Percentiles rank a stretch among this genome's conserved stretches.
These are phyloP conservation scores for Dicranocentrus wangi DNA, from an alignment of 2,888 invertebrate genomes.

Conservation along the genomic window DNA sequence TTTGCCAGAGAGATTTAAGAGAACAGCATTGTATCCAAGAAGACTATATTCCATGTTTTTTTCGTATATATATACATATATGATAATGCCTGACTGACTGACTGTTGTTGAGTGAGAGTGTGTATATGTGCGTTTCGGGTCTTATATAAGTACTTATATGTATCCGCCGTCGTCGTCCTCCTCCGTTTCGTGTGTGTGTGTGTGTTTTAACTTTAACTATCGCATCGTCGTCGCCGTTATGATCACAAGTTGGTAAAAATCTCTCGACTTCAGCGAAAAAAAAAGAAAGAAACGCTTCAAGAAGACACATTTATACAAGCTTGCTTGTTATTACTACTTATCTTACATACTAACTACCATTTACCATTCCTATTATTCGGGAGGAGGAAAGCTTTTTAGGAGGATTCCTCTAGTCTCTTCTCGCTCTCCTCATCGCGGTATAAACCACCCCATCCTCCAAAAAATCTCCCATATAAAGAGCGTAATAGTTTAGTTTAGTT, in stretches of 20 bases:
- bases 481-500: too few relatives aligned
- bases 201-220: constrained; percentile 42
- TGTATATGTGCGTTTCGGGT: too few relatives aligned
- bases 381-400: background rate
- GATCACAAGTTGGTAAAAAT: constrained; percentile 51
- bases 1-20: constrained; percentile 7
- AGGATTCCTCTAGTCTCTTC: background rate
- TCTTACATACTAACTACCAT: constrained; percentile 41
- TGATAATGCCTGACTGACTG: too few relatives aligned
- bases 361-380: constrained; percentile 18
- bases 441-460: too few relatives aligned
- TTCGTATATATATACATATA: too few relatives aligned
- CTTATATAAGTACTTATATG: too few relatives aligned
- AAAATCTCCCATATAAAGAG: too few relatives aligned
- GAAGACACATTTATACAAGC: background rate
- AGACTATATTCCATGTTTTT: too few relatives aligned
- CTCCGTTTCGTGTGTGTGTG: constrained; percentile 13
- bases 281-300: constrained; percentile 6
- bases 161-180: too few relatives aligned
- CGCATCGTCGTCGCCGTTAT: constrained; percentile 41
- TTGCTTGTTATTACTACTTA: constrained; percentile 39
- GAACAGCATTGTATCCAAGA: too few relatives aligned
- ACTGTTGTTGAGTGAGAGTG: too few relatives aligned
- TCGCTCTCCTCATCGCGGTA: too few relatives aligned
- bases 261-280: constrained; percentile 36